Percentiles rank a stretch among this genome's conserved stretches.
Conservation (phyloP, 2,888 invertebrate genomes). For the Pharmacophagus antenor region DNA sequence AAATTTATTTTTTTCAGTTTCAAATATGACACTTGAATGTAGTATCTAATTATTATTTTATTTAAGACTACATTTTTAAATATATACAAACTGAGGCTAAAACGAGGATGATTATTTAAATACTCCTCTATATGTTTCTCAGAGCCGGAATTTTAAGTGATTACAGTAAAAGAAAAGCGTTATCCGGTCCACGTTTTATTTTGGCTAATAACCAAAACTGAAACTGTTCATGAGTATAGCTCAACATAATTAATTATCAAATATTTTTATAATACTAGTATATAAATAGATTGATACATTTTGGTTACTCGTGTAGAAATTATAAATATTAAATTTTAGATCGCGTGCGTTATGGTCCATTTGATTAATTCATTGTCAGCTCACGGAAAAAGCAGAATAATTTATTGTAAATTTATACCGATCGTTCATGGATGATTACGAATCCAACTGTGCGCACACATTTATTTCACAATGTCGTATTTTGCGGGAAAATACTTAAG, state of each 20-base stretch:
- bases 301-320: no score
- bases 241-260: background rate
- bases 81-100: no score
- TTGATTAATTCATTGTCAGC: conserved; percentile 9
- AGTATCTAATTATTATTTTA: no score
- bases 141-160: conserved; percentile 70
- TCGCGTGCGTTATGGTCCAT: conserved; percentile 2
- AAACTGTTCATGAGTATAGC: conserved; percentile 47
- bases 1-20: no score
- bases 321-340: background rate
- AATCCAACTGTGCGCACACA: conserved; percentile 3
- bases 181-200: conserved; percentile 70
- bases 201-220: conserved; percentile 76
- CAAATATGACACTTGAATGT: no score
- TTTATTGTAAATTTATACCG: conserved; percentile 23
- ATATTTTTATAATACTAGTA: no score
- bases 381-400: conserved; percentile 9
- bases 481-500: conserved; percentile 12
- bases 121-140: conserved; percentile 58
- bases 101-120: background rate
- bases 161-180: conserved; percentile 79
- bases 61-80: no score
- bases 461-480: conserved; percentile 17
- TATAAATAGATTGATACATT: no score
- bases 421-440: conserved; percentile 11